Evolutionary conservation across 2,113 vertebrate genomes (phyloP).

Genomic region (Parus major): DNA sequence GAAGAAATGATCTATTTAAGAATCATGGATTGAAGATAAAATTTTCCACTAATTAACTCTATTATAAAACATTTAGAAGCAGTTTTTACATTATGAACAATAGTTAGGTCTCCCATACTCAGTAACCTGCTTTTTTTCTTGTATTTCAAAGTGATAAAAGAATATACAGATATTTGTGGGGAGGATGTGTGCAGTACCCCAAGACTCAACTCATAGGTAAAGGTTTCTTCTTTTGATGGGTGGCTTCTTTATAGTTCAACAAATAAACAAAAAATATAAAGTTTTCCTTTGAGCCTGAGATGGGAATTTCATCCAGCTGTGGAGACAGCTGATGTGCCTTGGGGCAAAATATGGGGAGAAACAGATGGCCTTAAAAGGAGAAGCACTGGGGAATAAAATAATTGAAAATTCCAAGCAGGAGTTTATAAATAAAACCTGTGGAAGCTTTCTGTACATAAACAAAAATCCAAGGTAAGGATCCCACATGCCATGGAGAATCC

Average conservation of each 20-base stretch:
- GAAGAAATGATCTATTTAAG: not conserved
- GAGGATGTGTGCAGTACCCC: not conserved
- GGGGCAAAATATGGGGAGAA: slow-evolving; percentile 13
- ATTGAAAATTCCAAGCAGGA: not conserved
- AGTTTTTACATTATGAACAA: not conserved
- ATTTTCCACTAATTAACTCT: not conserved
- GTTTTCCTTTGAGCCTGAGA: not conserved
- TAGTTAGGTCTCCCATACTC: not conserved
- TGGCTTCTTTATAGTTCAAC: not conserved
- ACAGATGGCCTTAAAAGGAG: slow-evolving; percentile 38
- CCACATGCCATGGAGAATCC: not conserved
- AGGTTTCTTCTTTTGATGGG: not conserved
- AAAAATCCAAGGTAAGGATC: not conserved
- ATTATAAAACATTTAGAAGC: not conserved
- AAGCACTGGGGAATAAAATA: not conserved
- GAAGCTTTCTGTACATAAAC: not conserved
- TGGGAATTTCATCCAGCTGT: slow-evolving; percentile 40
- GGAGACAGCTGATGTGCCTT: slow-evolving; percentile 44
- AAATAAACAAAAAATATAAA: not conserved
- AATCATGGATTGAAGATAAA: not conserved
- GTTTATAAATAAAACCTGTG: slow-evolving; percentile 19
- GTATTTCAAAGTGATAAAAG: not conserved
- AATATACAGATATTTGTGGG: not conserved
- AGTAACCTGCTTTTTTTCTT: not conserved
- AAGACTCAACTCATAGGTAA: not conserved